These are phyloP conservation scores for Hyperoplus lanceolatus DNA, from an alignment of 2,797 vertebrate genomes.

Conservation along the genomic window DNA sequence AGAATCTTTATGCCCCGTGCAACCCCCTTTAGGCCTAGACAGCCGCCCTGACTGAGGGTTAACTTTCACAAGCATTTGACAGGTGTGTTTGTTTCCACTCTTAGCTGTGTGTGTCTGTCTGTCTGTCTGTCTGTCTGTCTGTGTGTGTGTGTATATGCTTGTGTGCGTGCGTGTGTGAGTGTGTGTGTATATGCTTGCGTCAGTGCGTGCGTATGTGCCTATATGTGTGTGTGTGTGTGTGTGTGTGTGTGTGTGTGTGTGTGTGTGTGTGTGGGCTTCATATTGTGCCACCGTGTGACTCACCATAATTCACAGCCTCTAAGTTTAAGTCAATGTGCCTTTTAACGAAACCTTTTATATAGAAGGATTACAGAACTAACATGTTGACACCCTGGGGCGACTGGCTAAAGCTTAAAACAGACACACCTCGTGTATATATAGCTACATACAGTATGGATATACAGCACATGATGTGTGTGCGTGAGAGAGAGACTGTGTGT, in stretches of 20 bases:
- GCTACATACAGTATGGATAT: not conserved
- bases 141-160: no score
- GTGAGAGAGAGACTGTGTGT: no score
- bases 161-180: no score
- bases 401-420: not conserved
- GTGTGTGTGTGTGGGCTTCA: slow-evolving; percentile 10
- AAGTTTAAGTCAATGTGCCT: slow-evolving; percentile 60
- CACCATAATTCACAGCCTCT: slow-evolving; percentile 48
- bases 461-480: no score
- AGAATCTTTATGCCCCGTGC: not conserved
- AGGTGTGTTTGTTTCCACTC: slow-evolving; percentile 56
- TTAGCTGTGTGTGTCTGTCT: slow-evolving; percentile 42
- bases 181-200: no score
- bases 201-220: no score
- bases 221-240: no score
- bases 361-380: slow-evolving; percentile 46
- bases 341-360: slow-evolving; percentile 14
- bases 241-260: no score
- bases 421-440: not conserved
- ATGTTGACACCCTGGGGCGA: slow-evolving; percentile 11
- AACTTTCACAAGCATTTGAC: slow-evolving; percentile 25
- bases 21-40: slow-evolving; percentile 17
- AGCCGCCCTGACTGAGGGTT: not conserved
- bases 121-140: no score
- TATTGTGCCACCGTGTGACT: slow-evolving; percentile 16